A percentile compares a stretch with the other conserved stretches of the same genome.
Evolutionary conservation across 2,888 invertebrate genomes (phyloP).

Genomic region (Eilema caniola): DNA sequence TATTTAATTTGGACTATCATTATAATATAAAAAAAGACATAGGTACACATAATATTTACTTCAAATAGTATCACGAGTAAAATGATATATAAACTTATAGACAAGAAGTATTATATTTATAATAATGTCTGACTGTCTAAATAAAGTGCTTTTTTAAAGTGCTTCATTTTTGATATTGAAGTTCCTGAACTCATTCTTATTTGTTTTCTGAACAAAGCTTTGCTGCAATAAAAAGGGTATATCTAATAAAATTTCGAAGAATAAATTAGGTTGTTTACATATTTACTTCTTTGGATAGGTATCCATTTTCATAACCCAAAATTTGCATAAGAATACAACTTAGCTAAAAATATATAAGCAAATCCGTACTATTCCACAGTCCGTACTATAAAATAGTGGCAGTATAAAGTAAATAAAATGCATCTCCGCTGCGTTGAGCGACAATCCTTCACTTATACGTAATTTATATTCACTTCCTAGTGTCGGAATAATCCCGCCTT

Average conservation of each 20-base stretch:
- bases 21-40: neutral
- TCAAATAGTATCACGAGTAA: slow-evolving; percentile 25
- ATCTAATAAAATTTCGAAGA: neutral
- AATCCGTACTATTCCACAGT: slow-evolving; percentile 35
- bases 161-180: neutral
- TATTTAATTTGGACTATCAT: neutral
- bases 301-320: neutral
- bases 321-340: slow-evolving; percentile 6
- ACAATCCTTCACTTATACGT: slow-evolving; percentile 77
- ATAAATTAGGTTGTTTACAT: neutral
- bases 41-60: slow-evolving; percentile 22
- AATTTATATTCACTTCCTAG: slow-evolving; percentile 81
- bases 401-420: slow-evolving; percentile 57
- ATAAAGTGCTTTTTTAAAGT: neutral
- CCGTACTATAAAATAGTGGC: slow-evolving; percentile 43
- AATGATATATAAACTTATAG: slow-evolving; percentile 25
- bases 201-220: slow-evolving; percentile 4
- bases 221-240: neutral
- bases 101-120: slow-evolving; percentile 36
- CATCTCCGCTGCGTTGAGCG: slow-evolving; percentile 57
- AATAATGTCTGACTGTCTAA: slow-evolving; percentile 23
- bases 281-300: neutral
- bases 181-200: neutral
- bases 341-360: slow-evolving; percentile 33
- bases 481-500: slow-evolving; percentile 65